phyloP scores from a whole-genome alignment of 2,113 vertebrate genomes.

The Carassius auratus region DNA sequence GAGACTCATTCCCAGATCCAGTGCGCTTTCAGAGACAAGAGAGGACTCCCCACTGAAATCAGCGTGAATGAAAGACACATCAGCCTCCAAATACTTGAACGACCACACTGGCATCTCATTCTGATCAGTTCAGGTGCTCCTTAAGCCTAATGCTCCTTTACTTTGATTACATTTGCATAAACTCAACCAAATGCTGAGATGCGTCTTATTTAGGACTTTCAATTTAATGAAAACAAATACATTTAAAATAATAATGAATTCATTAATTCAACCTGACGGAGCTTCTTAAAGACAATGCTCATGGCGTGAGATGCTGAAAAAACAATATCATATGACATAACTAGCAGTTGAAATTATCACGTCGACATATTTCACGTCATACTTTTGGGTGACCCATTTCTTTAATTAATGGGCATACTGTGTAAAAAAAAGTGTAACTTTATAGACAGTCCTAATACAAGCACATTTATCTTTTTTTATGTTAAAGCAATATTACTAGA shows the following conservation, averaged over 20 bases:
- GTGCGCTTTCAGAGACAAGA: constrained; percentile 12
- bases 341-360: neutral
- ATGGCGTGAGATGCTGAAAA: neutral
- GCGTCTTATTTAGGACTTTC: neutral
- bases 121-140: neutral
- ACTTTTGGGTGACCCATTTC: neutral
- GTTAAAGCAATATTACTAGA: neutral
- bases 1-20: constrained; percentile 37
- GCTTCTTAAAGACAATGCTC: neutral
- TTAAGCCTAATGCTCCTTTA: neutral
- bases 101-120: neutral
- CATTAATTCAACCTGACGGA: neutral
- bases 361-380: neutral
- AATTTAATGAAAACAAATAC: neutral
- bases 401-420: neutral
- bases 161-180: neutral
- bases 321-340: neutral
- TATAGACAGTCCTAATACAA: neutral
- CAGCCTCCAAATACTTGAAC: neutral
- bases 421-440: neutral
- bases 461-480: neutral
- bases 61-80: constrained; percentile 30
- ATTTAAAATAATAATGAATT: neutral
- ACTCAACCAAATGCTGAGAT: neutral
- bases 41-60: constrained; percentile 35